These are phyloP conservation scores for Polyodon spathula DNA, from an alignment of 2,113 vertebrate species.

Conservation along the genomic window DNA sequence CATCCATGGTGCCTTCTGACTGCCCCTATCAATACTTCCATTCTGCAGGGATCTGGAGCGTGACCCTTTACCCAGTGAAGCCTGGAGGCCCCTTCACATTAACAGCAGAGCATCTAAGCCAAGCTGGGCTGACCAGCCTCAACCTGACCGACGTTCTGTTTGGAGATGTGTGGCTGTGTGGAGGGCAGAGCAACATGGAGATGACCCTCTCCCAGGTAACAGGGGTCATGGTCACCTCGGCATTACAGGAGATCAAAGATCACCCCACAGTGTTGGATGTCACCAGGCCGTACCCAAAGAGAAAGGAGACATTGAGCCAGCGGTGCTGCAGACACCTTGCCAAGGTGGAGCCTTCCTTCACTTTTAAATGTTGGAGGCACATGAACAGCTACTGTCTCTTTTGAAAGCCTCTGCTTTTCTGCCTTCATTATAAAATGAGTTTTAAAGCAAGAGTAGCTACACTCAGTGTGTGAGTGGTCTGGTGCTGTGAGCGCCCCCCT, in stretches of 20 bases:
- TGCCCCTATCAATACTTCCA: too few species aligned
- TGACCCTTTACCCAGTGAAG: constrained; percentile 59
- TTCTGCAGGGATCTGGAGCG: constrained; percentile 53
- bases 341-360: too few species aligned
- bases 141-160: constrained; percentile 67
- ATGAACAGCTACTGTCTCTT: too few species aligned
- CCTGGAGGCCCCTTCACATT: constrained; percentile 69
- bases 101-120: constrained; percentile 33
- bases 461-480: constrained; percentile 16
- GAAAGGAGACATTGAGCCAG: too few species aligned
- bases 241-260: not conserved
- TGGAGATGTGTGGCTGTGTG: constrained; percentile 86
- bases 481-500: not conserved
- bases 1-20: not conserved
- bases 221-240: not conserved
- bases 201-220: constrained; percentile 68
- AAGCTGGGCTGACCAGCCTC: not conserved
- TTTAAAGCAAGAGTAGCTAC: constrained; percentile 12
- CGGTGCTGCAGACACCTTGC: too few species aligned
- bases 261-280: too few species aligned
- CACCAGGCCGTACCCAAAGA: too few species aligned
- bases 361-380: too few species aligned
- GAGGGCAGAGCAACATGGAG: constrained; percentile 89
- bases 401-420: too few species aligned
- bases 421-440: too few species aligned